A percentile compares a stretch with the other conserved stretches of the same genome.
phyloP scores from a whole-genome alignment of 1,140 invertebrate species.

The Thereuonema tuberculata region DNA sequence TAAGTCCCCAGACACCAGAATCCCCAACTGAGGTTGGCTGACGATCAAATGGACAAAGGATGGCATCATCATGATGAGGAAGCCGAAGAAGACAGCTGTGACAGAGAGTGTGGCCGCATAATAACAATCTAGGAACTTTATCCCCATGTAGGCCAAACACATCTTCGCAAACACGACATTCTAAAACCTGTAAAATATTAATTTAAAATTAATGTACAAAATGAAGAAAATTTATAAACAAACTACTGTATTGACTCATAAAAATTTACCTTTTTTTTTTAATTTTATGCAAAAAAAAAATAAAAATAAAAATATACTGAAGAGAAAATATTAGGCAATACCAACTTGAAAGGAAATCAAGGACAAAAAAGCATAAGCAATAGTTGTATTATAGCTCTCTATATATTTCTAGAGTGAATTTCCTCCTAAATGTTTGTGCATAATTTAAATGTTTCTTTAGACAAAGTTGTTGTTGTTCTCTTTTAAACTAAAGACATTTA shows the following conservation, averaged over 20 bases:
- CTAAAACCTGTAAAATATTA: constrained; percentile 32
- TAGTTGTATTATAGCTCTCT: neutral
- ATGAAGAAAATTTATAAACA: neutral
- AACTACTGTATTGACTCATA: neutral
- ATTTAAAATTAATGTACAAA: too few relatives aligned
- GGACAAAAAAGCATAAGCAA: too few relatives aligned
- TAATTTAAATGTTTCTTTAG: neutral
- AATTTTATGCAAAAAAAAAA: neutral
- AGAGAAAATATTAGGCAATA: neutral
- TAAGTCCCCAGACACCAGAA: constrained; percentile 44
- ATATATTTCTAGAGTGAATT: neutral
- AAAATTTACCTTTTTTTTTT: neutral
- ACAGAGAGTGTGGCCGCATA: constrained; percentile 48
- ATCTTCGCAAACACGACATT: constrained; percentile 48
- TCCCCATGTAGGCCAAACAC: constrained; percentile 44
- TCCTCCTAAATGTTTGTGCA: neutral
- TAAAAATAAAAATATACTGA: neutral
- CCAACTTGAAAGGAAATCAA: neutral
- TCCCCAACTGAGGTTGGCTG: constrained; percentile 43
- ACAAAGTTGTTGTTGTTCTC: neutral
- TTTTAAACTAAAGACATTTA: neutral
- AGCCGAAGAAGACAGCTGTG: constrained; percentile 43
- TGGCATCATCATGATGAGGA: constrained; percentile 33
- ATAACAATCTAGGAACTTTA: constrained; percentile 43
- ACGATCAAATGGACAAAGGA: constrained; percentile 45